Base-by-base conservation (phyloP, 2,888 invertebrate genomes). In the Diploptera punctata region DNA sequence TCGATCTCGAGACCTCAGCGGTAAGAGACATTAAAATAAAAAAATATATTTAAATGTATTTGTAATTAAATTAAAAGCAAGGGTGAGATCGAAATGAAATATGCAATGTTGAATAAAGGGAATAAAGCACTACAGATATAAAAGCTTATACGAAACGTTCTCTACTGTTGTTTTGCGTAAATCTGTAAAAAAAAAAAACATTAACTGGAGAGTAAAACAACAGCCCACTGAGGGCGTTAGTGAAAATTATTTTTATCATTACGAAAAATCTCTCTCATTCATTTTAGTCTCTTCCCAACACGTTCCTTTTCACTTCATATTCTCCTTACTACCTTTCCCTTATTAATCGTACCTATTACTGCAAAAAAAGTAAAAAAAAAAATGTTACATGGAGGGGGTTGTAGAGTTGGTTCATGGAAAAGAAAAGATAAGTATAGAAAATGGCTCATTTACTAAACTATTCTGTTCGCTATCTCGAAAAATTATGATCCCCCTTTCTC, bases 381-480 rank as follows among this genome's bases (percentile, higher is more conserved):
- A 52, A 21, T 9, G 10, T 24, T 13, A 5, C 19, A 52, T 21
- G 52, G 4, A 18, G 18, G 49, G n/a, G n/a, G n/a, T n/a, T n/a
- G n/a, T n/a, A n/a, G n/a, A 33, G 52, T 16, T 52, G 61, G 33
- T 38, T 44, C 31, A 31, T 24, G 70, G 68, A 65, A 71, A 62
- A 52, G 68, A 71, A 47, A 54, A 47, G 71, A 74, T 68, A 67
- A 68, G 65, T 43, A 44, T 72, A 70, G 62, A 74, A 74, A 74
- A 72, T 70, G 74, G 74, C 72, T 74, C 74, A 74, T 74, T 74
- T 74, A 74, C 68, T 72, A 72, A 74, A 72, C 60, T 72, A 72
- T 72, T 67, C 68, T 72, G 68, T 72, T 72, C 70, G 72, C 68
- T 74, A 74, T 74, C 74, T 72, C 57, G 49, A 33, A 67, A 74